These are phyloP conservation scores for Leucophenga montana DNA, from an alignment of 2,888 invertebrate species.

Conservation along the genomic window DNA sequence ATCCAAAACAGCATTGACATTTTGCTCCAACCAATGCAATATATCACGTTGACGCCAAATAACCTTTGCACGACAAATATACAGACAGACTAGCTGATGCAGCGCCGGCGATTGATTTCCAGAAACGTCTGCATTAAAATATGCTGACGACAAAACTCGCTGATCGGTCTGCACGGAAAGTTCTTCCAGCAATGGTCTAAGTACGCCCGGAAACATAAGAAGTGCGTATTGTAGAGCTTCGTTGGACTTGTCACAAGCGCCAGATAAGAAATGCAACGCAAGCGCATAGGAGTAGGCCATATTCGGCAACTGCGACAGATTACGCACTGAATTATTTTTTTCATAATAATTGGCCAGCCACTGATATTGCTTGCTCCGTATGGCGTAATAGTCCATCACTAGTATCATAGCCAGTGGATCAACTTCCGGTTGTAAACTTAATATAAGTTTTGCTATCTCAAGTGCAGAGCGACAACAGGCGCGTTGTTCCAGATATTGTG, in stretches of 20 bases:
- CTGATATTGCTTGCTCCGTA: constrained; percentile 82
- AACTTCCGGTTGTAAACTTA: constrained; percentile 82
- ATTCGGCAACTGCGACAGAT: constrained; percentile 88
- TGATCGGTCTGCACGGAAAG: constrained; percentile 83
- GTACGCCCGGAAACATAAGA: constrained; percentile 86
- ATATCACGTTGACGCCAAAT: constrained; percentile 86
- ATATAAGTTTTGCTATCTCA: constrained; percentile 88
- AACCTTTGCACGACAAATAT: constrained; percentile 82
- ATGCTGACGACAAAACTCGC: constrained; percentile 75
- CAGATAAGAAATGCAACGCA: constrained; percentile 78
- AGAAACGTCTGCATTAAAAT: constrained; percentile 68
- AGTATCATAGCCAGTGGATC: constrained; percentile 86
- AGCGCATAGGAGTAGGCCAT: constrained; percentile 88
- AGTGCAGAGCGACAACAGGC: constrained; percentile 91
- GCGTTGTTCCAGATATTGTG: constrained; percentile 83
- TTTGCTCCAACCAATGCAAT: constrained; percentile 84
- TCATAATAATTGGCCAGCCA: constrained; percentile 79
- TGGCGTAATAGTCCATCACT: constrained; percentile 87
- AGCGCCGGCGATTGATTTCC: constrained; percentile 78
- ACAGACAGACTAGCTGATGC: constrained; percentile 81
- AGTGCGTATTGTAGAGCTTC: constrained; percentile 83
- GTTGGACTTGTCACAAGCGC: constrained; percentile 75
- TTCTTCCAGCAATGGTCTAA: constrained; percentile 83
- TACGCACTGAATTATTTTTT: constrained; percentile 78
- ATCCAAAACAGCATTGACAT: constrained; percentile 79